Percentiles rank a stretch among this genome's conserved stretches.
phyloP scores from a whole-genome alignment of 1,140 invertebrate species.

The Megathymus violae region DNA sequence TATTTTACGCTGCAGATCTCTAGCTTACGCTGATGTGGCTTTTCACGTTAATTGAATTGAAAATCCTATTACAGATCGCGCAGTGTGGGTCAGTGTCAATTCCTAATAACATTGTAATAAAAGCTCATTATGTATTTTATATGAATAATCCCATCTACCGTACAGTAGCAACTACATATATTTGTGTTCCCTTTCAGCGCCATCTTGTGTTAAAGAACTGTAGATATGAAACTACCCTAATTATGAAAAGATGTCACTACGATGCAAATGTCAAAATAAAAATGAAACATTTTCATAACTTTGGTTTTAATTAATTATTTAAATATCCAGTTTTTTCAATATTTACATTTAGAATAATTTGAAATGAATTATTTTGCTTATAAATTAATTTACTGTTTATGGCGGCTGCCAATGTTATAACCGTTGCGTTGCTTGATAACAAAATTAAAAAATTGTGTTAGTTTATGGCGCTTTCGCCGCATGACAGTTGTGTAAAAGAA shows the following conservation, averaged over 20 bases:
- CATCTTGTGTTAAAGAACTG: slow-evolving; percentile 12
- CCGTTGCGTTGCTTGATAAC: slow-evolving; percentile 18
- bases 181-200: neutral
- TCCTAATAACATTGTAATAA: no score
- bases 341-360: neutral
- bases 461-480: slow-evolving; percentile 63
- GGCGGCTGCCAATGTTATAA: slow-evolving; percentile 14
- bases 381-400: slow-evolving; percentile 24
- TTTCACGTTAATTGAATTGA: no score
- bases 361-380: neutral
- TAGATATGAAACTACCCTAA: no score
- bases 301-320: no score
- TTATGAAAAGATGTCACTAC: no score
- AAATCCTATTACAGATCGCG: no score
- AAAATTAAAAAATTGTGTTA: slow-evolving; percentile 46
- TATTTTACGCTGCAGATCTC: no score
- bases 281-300: no score
- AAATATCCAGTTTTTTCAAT: no score
- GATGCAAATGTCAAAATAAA: no score
- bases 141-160: slow-evolving; percentile 7
- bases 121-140: neutral
- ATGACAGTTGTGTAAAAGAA: slow-evolving; percentile 77
- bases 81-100: no score
- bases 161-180: neutral
- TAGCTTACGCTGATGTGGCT: no score